phyloP scores from a whole-genome alignment of 1,140 invertebrate genomes.

The Philopotamus ludificatus region DNA sequence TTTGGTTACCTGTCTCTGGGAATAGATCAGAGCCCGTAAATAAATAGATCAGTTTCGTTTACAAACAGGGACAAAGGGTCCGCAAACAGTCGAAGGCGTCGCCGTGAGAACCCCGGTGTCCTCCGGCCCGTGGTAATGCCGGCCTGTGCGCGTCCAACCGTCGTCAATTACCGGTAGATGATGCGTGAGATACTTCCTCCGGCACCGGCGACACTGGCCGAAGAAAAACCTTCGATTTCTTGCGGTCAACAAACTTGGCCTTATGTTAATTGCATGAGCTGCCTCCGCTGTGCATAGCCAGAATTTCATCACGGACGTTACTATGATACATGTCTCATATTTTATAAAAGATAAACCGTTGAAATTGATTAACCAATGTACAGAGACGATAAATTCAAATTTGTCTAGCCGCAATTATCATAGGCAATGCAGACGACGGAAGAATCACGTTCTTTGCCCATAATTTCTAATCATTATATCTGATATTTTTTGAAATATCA shows the following conservation, averaged over 20 bases:
- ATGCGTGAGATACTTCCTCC: conserved; percentile 6
- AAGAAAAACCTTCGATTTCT: not conserved
- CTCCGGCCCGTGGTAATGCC: not conserved
- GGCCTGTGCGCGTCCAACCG: not conserved
- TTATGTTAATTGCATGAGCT: conserved; percentile 4
- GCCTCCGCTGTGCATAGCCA: too few relatives aligned
- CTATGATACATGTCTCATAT: too few relatives aligned
- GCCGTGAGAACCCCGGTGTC: conserved; percentile 1
- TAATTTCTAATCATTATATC: not conserved
- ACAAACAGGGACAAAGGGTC: not conserved
- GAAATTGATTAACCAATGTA: too few relatives aligned
- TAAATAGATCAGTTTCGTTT: conserved; percentile 10
- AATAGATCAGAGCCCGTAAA: conserved; percentile 1
- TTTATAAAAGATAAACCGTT: too few relatives aligned
- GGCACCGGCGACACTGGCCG: not conserved
- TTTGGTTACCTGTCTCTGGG: too few relatives aligned
- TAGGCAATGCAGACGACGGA: too few relatives aligned
- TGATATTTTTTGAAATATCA: not conserved
- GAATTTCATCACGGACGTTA: too few relatives aligned
- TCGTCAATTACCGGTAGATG: not conserved
- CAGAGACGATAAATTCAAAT: too few relatives aligned
- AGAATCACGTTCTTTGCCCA: too few relatives aligned
- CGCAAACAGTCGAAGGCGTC: not conserved
- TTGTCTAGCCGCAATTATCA: too few relatives aligned
- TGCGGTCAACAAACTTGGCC: not conserved